phyloP scores from a whole-genome alignment of 2,888 invertebrate genomes.

The Oscheius sp. region DNA sequence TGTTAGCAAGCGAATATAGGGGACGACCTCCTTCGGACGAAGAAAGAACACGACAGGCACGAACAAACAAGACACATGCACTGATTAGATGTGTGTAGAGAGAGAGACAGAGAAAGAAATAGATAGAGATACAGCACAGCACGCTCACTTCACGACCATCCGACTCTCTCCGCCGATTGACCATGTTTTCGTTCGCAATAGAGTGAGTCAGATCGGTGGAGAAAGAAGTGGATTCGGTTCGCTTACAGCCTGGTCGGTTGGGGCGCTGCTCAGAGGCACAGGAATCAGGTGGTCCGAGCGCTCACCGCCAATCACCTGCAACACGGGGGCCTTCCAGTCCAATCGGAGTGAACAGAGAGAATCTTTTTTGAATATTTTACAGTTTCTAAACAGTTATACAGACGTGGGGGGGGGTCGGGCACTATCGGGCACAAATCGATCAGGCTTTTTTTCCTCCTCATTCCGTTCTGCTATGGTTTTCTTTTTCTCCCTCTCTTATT shows the following conservation, averaged over 20 bases:
- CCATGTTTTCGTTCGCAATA: background rate
- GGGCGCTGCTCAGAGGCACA: conserved; percentile 99
- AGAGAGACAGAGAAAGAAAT: conserved; percentile 3
- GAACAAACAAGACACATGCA: background rate
- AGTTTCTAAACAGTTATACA: conserved; percentile 15
- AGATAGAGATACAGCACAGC: conserved; percentile 12
- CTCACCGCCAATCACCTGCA: conserved; percentile 98
- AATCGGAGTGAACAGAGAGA: too few species aligned
- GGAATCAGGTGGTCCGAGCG: conserved; percentile 99
- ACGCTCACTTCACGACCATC: conserved; percentile 34
- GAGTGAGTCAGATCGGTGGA: background rate
- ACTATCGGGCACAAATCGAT: background rate
- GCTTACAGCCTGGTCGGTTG: conserved; percentile 99
- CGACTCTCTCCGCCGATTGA: background rate
- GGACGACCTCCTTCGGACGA: background rate
- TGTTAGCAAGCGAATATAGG: conserved; percentile 1
- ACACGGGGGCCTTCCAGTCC: conserved; percentile 38
- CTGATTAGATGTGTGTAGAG: background rate
- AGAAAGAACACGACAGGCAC: conserved; percentile 9
- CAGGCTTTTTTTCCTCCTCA: background rate
- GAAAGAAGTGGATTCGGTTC: conserved; percentile 9
- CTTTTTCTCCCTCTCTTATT: background rate
- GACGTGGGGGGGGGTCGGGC: too few species aligned
- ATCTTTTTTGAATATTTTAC: background rate
- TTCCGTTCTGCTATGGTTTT: background rate